Conservation (phyloP, 2,888 invertebrate species). For the Cheilosia scutellata region DNA sequence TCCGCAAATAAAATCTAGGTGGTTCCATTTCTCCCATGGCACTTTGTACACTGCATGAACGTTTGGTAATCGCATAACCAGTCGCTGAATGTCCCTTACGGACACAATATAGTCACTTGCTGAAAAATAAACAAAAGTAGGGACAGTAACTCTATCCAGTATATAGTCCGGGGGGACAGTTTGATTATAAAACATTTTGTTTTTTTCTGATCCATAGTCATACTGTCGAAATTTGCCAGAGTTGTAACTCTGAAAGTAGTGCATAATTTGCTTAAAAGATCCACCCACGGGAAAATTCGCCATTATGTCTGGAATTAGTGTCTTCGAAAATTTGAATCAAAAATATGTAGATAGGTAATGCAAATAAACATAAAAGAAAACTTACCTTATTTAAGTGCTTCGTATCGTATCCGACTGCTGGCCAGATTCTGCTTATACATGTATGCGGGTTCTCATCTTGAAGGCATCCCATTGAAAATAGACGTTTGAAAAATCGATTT, state of each 20-base stretch:
- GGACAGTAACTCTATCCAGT: constrained; percentile 80
- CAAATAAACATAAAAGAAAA: neutral
- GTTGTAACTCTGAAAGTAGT: constrained; percentile 83
- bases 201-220: constrained; percentile 81
- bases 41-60: constrained; percentile 81
- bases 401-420: constrained; percentile 82
- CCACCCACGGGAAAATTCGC: constrained; percentile 80
- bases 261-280: constrained; percentile 83
- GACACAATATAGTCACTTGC: constrained; percentile 83
- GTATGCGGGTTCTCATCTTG: constrained; percentile 77
- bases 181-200: constrained; percentile 80
- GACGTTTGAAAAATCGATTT: constrained; percentile 82
- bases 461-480: constrained; percentile 81
- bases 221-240: constrained; percentile 82
- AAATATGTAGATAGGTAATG: neutral
- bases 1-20: constrained; percentile 83
- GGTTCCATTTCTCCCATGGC: constrained; percentile 83
- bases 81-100: constrained; percentile 81
- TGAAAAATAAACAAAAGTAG: constrained; percentile 81
- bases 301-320: constrained; percentile 29
- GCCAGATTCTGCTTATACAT: constrained; percentile 82
- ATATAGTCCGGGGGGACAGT: constrained; percentile 82
- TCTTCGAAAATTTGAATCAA: neutral
- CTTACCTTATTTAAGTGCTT: constrained; percentile 80
- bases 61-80: constrained; percentile 80